Evolutionary conservation across 2,797 vertebrate species (phyloP), one percentile per base, ranked within the genome.

Genomic region (Protosalanx chinensis): DNA sequence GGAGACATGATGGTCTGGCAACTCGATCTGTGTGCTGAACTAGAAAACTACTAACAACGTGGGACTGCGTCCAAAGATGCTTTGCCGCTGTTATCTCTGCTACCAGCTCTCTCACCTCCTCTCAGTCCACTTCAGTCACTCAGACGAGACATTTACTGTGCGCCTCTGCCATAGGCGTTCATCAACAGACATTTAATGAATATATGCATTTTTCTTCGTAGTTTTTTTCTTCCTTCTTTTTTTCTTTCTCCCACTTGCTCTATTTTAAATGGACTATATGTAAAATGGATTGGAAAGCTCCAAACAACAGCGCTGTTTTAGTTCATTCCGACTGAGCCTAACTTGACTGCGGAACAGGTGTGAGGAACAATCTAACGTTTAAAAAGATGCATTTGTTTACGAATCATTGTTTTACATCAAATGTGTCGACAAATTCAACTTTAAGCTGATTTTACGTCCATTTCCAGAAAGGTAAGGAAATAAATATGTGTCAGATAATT

Each of bases 111-210:
- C 51, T 64, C 33, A 23, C 33, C 56, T 37, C 18, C 46, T 0
- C 62, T 12, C 20, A 46, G 3, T 46, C 59, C 8, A 20, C 8
- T 23, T 57, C 67, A 30, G 35, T 46, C 49, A 41, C 64, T 41
- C 16, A 46, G 18, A 7, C 51, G 15, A 53, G 37, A n/a, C 29
- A 46, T 67, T 73, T 3, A 18, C 37, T 49, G 75, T 71, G 78
- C 80, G 80, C 86, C 32, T 30, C 74, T 71, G 3, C 56, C 72
- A 15, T 30, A 58, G 33, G 46, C 37, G 70, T 64, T 49, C 7
- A 4, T 60, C 74, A 12, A 27, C 79, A 16, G 56, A 67, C 57
- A n/a, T n/a, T 57, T 57, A 33, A 41, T 59, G 69, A 46, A 46
- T 46, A 46, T 13, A 46, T 46, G 41, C 41, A 46, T 46, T 46